A percentile compares a stretch with the other conserved stretches of the same genome.
Conservation (phyloP, 2,888 invertebrate genomes). For the Heliconius ethilla region DNA sequence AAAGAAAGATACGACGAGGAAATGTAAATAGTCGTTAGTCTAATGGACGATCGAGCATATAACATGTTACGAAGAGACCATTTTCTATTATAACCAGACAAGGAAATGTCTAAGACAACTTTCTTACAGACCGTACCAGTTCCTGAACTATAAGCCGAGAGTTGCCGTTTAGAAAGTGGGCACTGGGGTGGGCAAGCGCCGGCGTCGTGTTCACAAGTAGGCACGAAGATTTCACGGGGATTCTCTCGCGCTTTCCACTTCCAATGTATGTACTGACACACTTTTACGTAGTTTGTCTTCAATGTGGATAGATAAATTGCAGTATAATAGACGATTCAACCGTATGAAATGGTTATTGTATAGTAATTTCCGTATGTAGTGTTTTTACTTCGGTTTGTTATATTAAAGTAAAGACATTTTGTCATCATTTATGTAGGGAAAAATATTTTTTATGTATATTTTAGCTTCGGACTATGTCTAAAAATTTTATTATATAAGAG, state of each 20-base stretch:
- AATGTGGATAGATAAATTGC: slow-evolving; percentile 28
- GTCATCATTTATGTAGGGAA: background rate
- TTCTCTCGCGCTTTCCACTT: slow-evolving; percentile 81
- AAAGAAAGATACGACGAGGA: slow-evolving; percentile 1
- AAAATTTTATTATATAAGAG: too few relatives aligned
- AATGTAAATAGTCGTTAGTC: slow-evolving; percentile 19
- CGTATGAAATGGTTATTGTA: background rate
- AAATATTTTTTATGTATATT: background rate
- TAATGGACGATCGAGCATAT: slow-evolving; percentile 22
- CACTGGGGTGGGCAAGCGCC: slow-evolving; percentile 63
- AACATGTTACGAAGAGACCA: slow-evolving; percentile 25
- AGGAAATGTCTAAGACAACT: slow-evolving; percentile 74
- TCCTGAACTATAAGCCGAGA: slow-evolving; percentile 75
- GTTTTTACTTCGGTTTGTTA: background rate
- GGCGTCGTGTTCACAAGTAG: slow-evolving; percentile 67
- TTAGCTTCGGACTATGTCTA: too few relatives aligned
- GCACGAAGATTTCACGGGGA: slow-evolving; percentile 72
- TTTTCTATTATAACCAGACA: slow-evolving; percentile 47
- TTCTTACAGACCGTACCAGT: slow-evolving; percentile 68
- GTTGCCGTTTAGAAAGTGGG: slow-evolving; percentile 79
- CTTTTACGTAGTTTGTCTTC: slow-evolving; percentile 57
- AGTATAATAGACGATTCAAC: slow-evolving; percentile 15
- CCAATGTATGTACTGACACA: slow-evolving; percentile 68
- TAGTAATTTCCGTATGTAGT: background rate
- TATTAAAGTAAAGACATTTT: background rate